A percentile compares a stretch with the other conserved stretches of the same genome.
Evolutionary conservation across 2,113 vertebrate genomes (phyloP).

Genomic region (Brachyhypopomus occidentalis): DNA sequence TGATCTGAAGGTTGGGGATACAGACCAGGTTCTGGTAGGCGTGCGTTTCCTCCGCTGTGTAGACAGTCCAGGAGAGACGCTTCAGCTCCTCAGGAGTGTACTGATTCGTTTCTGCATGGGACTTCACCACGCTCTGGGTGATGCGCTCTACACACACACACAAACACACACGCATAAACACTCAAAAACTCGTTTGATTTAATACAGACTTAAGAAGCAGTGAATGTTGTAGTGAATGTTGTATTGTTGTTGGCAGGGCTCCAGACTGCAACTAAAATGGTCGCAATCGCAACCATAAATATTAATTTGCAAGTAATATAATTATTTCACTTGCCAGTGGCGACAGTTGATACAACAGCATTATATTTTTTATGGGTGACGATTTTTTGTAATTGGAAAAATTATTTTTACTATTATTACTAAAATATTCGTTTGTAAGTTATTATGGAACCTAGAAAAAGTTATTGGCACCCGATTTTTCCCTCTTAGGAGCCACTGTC

Average conservation of each 20-base stretch:
- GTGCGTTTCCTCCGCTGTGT: conserved; percentile 83
- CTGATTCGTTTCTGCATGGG: conserved; percentile 87
- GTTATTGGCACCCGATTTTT: too few relatives aligned
- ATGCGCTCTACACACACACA: conserved; percentile 74
- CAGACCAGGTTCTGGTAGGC: conserved; percentile 82
- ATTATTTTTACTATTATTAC: too few relatives aligned
- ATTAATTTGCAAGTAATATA: too few relatives aligned
- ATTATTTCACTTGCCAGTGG: not conserved
- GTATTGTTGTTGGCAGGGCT: too few relatives aligned
- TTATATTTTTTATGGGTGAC: too few relatives aligned
- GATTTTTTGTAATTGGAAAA: too few relatives aligned
- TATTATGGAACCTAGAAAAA: too few relatives aligned
- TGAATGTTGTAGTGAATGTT: too few relatives aligned
- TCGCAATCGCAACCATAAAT: too few relatives aligned
- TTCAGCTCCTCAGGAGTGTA: conserved; percentile 86
- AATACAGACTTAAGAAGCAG: not conserved
- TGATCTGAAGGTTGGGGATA: not conserved
- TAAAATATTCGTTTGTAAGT: too few relatives aligned
- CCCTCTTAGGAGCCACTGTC: too few relatives aligned
- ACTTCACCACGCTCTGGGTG: conserved; percentile 86
- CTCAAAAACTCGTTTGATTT: not conserved
- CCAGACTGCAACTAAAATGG: not conserved
- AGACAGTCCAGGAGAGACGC: conserved; percentile 80
- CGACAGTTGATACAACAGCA: too few relatives aligned
- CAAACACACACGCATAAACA: not conserved